Percentiles rank a stretch among this genome's conserved stretches.
Evolutionary conservation across 2,113 vertebrate genomes (phyloP).

Genomic region (Notothenia coriiceps): DNA sequence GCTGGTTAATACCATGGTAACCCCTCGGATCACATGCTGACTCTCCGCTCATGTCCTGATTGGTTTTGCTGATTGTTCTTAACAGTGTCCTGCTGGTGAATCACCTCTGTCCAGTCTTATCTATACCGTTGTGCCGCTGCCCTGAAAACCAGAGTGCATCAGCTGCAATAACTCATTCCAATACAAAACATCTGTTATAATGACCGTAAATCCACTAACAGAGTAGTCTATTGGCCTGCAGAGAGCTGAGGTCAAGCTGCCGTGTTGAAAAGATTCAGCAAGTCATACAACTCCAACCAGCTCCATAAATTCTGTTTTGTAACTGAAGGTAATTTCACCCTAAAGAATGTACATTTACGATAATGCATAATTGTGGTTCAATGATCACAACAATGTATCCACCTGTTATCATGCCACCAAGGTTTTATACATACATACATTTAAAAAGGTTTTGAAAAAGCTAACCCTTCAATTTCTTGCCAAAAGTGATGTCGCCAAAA

Average conservation of each 20-base stretch:
- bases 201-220: constrained; percentile 12
- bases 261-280: not conserved
- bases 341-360: not conserved
- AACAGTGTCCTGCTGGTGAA: constrained; percentile 48
- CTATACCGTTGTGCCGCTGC: constrained; percentile 14
- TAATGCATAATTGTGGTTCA: not conserved
- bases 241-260: constrained; percentile 19
- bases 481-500: too few species aligned
- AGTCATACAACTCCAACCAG: not conserved
- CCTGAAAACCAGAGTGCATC: constrained; percentile 26
- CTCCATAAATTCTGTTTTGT: not conserved
- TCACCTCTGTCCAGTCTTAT: constrained; percentile 38
- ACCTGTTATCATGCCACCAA: not conserved
- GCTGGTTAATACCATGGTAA: constrained; percentile 66
- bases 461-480: too few species aligned
- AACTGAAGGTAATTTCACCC: not conserved
- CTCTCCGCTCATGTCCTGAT: constrained; percentile 57
- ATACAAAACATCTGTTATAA: not conserved
- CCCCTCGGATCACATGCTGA: constrained; percentile 60
- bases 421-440: not conserved
- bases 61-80: constrained; percentile 68
- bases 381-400: not conserved
- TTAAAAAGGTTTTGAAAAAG: too few species aligned
- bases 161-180: constrained; percentile 29
- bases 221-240: not conserved